phyloP scores from a whole-genome alignment of 2,888 invertebrate species.

The Labia minor region DNA sequence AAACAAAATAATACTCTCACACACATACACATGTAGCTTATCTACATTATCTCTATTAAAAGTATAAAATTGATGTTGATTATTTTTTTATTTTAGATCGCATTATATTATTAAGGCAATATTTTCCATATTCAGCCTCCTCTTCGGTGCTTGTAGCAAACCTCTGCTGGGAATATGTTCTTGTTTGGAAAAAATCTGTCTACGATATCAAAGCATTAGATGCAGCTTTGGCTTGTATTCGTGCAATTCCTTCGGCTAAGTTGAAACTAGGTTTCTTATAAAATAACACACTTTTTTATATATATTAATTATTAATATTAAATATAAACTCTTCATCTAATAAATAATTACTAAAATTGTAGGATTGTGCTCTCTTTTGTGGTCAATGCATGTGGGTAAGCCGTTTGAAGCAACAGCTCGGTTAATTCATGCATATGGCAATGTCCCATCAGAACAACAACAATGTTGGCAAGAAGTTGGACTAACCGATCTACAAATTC shows the following conservation, averaged over 20 bases:
- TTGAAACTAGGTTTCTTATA: constrained; percentile 48
- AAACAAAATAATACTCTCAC: too few relatives aligned
- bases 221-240: constrained; percentile 59
- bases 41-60: too few relatives aligned
- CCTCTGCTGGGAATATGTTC: constrained; percentile 84
- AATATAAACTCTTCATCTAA: too few relatives aligned
- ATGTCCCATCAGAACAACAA: constrained; percentile 66
- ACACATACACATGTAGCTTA: too few relatives aligned
- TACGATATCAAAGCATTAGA: constrained; percentile 53
- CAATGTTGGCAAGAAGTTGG: constrained; percentile 68
- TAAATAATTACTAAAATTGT: constrained; percentile 21
- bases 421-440: constrained; percentile 69
- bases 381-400: constrained; percentile 80
- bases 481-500: constrained; percentile 49
- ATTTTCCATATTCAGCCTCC: constrained; percentile 78
- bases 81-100: too few relatives aligned
- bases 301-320: too few relatives aligned
- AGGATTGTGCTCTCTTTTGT: constrained; percentile 74
- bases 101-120: constrained; percentile 46
- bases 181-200: constrained; percentile 73
- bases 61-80: too few relatives aligned
- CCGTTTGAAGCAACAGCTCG: constrained; percentile 63
- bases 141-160: constrained; percentile 70
- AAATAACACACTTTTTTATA: neutral
- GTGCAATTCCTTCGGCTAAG: constrained; percentile 51